These are phyloP conservation scores for Metaphire vulgaris DNA, from an alignment of 1,140 invertebrate species.

Conservation along the genomic window DNA sequence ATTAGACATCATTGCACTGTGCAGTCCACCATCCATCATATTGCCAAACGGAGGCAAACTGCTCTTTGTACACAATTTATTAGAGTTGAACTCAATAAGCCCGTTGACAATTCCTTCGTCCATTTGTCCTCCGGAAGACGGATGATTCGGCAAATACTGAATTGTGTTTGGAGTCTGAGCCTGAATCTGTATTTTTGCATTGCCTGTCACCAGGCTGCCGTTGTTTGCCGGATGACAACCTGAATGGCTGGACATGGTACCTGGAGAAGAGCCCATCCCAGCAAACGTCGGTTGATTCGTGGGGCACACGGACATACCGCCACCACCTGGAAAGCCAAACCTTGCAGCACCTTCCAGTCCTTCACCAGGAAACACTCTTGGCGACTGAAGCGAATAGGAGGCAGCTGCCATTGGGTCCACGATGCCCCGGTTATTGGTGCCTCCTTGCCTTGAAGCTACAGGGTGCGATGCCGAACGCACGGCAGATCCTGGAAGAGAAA, in stretches of 20 bases:
- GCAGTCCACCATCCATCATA: not conserved
- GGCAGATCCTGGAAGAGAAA: not conserved
- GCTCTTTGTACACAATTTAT: not conserved
- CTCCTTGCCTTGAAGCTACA: not conserved
- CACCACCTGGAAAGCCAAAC: not conserved
- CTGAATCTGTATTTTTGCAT: slow-evolving; percentile 65
- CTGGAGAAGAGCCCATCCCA: not conserved
- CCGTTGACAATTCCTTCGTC: not conserved
- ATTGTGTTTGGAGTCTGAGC: slow-evolving; percentile 94
- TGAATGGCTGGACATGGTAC: no score
- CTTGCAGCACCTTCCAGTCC: not conserved
- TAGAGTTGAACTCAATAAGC: not conserved
- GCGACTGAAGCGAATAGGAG: not conserved
- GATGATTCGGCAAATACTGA: slow-evolving; percentile 92
- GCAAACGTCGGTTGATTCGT: not conserved
- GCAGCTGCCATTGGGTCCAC: not conserved
- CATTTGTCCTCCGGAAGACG: slow-evolving; percentile 53
- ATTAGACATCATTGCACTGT: slow-evolving; percentile 6
- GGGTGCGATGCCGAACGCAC: not conserved
- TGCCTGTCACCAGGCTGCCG: slow-evolving; percentile 32
- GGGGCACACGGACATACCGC: not conserved
- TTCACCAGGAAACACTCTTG: not conserved
- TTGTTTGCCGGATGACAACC: not conserved
- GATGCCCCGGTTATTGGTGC: not conserved
- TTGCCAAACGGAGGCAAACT: not conserved